Conservation (phyloP, 2,888 invertebrate species). For the Onthophagus sagittarius region DNA sequence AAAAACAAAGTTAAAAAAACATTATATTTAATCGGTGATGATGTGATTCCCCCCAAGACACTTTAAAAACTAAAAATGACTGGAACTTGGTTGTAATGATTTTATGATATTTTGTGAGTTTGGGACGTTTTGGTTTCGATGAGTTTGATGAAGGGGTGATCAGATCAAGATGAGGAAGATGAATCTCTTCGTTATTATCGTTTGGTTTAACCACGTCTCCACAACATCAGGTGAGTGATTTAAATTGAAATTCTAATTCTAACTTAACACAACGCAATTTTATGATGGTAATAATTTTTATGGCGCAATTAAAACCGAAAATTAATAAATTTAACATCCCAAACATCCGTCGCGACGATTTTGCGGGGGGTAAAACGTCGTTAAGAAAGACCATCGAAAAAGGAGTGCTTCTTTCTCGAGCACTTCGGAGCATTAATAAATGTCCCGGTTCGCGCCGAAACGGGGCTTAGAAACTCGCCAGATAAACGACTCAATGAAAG, state of each 20-base stretch:
- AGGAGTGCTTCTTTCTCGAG: background rate
- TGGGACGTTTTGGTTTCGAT: background rate
- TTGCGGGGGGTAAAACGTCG: background rate
- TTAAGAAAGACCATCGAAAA: background rate
- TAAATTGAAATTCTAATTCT: background rate
- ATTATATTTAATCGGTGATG: background rate
- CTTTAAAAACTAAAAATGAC: no score
- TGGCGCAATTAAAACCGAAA: background rate
- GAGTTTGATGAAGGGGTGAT: background rate
- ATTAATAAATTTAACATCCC: background rate
- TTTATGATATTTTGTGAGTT: background rate
- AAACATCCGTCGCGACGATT: background rate
- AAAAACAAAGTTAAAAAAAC: background rate
- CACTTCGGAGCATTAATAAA: background rate
- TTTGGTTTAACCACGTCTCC: background rate
- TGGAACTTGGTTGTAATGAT: background rate
- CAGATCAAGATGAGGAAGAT: background rate
- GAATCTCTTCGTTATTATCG: background rate
- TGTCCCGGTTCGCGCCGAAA: background rate
- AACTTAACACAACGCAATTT: background rate
- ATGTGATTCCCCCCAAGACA: background rate
- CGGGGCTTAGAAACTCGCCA: background rate
- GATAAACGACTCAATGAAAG: conserved; percentile 3
- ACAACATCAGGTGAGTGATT: background rate
- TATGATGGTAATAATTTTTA: background rate